Evolutionary conservation across 2,797 vertebrate species (phyloP).

Genomic region (Morus bassanus): DNA sequence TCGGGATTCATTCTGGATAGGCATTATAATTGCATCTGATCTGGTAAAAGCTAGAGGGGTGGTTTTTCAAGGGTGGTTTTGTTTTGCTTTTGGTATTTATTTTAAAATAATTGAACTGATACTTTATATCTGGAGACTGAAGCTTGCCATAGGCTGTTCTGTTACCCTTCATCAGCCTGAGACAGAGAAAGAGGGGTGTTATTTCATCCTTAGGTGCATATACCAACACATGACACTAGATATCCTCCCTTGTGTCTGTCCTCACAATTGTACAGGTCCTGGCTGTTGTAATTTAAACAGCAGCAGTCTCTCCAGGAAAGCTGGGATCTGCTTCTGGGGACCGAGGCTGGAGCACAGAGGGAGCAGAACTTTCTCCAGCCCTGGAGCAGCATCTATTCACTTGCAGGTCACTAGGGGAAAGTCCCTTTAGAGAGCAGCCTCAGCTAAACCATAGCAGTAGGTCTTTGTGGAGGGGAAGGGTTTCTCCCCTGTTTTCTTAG

Average conservation of each 20-base stretch:
- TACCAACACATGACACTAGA: neutral
- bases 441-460: neutral
- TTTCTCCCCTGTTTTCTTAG: neutral
- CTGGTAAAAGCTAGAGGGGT: neutral
- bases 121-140: neutral
- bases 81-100: neutral
- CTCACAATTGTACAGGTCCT: neutral
- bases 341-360: neutral
- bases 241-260: neutral
- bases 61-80: neutral
- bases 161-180: neutral
- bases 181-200: neutral
- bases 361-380: neutral
- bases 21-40: neutral
- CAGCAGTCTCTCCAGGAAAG: neutral
- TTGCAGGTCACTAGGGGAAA: neutral
- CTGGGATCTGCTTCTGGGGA: neutral
- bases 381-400: neutral
- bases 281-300: neutral
- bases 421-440: neutral
- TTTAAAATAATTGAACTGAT: neutral
- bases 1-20: neutral
- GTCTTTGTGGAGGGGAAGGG: neutral
- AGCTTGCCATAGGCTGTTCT: neutral
- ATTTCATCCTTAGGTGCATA: neutral